Conservation (phyloP, 1,140 invertebrate genomes). For the Rhopalosiphum maidis region DNA sequence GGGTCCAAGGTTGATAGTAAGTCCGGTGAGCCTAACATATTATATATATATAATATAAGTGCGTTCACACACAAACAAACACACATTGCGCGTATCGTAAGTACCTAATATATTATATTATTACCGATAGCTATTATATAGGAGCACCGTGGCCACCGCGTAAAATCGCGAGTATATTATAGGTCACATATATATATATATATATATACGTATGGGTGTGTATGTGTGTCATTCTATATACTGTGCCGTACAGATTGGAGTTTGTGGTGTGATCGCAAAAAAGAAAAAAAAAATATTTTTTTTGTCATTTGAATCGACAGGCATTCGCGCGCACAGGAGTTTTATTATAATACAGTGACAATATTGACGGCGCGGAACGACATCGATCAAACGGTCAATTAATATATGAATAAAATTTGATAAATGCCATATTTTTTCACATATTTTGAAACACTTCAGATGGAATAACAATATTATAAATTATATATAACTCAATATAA, state of each 20-base stretch:
- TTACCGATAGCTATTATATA: neutral
- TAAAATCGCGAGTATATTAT: neutral
- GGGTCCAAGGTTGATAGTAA: slow-evolving; percentile 23
- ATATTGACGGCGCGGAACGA: no score
- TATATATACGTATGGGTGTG: neutral
- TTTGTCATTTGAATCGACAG: neutral
- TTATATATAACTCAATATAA: neutral
- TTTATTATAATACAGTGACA: no score
- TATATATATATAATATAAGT: neutral
- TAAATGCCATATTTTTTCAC: neutral
- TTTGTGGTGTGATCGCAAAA: neutral
- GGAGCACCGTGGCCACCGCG: neutral
- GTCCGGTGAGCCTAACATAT: neutral
- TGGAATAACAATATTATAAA: neutral
- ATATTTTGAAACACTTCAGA: neutral
- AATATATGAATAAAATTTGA: neutral
- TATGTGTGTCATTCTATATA: neutral
- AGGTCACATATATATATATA: neutral
- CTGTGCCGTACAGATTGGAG: neutral
- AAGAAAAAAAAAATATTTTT: neutral
- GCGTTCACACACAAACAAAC: neutral
- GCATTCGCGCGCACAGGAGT: no score
- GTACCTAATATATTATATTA: slow-evolving; percentile 5
- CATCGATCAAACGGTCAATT: no score
- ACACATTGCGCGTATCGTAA: neutral